Base-by-base conservation (phyloP, 2,113 vertebrate genomes). In the Oryctolagus cuniculus region DNA sequence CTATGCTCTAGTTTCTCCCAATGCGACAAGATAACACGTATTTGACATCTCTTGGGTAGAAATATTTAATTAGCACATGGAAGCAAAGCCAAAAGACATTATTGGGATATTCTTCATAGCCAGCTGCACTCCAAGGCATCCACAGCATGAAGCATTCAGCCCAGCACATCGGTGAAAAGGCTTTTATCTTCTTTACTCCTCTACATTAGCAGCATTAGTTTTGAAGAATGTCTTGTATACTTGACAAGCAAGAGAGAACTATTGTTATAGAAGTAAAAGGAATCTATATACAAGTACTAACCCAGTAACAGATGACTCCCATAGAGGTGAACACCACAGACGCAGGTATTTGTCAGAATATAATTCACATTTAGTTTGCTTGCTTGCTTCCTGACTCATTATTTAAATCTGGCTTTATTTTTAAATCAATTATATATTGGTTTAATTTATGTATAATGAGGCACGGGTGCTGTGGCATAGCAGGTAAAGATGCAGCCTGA, bases 31-130 rank as follows among this genome's bases (percentile, higher is more conserved):
- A 77, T 92, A 91, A 82, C 21, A 58, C 16, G 78, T 13, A 9
- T 85, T 92, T 95, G 77, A 92, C 36, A 96, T 93, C 63, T 95
- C 63, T 94, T n/a, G 73, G 27, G 58, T 69, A 95, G 61, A 94
- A 81, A 1, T 49, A 36, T 75, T 95, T 89, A 84, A 92, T 91
- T 58, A 90, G 74, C 72, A 91, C 58, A 53, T 1, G 10, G 82
- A 95, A 94, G 74, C 64, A 93, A 88, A 90, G 36, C 44, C 82
- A 96, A 96, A 95, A 96, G 79, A n/a, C 74, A 91, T 94, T 95
- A 95, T 24, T 7, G 0, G 36, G 44, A 94, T 95, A 61, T 3
- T 95, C 22, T 66, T 91, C 25, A 86, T 79, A 88, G 78, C 92
- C 90, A 90, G 34, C 78, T 94, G 66, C 64, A 58, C 67, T 88